A percentile compares a stretch with the other conserved stretches of the same genome.
Conservation (phyloP, 2,888 invertebrate species). For the Pheosia gnoma region DNA sequence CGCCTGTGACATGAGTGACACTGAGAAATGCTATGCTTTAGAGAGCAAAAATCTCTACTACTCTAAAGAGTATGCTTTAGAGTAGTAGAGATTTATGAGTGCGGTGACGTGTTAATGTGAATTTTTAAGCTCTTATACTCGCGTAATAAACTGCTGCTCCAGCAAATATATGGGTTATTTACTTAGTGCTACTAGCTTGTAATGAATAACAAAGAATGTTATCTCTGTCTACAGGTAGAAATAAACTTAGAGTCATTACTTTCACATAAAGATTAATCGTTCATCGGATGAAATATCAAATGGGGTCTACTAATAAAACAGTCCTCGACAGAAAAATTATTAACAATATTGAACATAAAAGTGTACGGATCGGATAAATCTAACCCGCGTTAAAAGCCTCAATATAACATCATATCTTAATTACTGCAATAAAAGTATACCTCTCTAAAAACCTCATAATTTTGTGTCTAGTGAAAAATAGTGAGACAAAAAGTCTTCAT, state of each 20-base stretch:
- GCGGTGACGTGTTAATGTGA: neutral
- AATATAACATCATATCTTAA: slow-evolving; percentile 76
- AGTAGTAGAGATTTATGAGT: slow-evolving; percentile 12
- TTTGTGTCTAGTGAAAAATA: slow-evolving; percentile 70
- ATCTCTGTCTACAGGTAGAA: too few species aligned
- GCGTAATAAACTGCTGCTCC: too few species aligned
- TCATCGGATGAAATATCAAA: slow-evolving; percentile 26
- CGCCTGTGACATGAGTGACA: slow-evolving; percentile 52
- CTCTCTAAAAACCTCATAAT: slow-evolving; percentile 72
- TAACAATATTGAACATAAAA: slow-evolving; percentile 47
- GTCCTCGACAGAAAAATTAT: slow-evolving; percentile 41
- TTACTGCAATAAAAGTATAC: slow-evolving; percentile 78
- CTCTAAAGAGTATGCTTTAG: slow-evolving; percentile 36
- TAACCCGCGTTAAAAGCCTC: slow-evolving; percentile 69
- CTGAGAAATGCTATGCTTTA: slow-evolving; percentile 42
- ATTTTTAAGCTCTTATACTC: too few species aligned
- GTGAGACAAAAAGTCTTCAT: slow-evolving; percentile 69
- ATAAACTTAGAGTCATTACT: too few species aligned
- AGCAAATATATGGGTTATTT: too few species aligned
- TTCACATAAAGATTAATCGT: slow-evolving; percentile 6
- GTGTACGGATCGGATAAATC: slow-evolving; percentile 51
- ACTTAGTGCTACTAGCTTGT: too few species aligned
- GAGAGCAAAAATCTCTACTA: too few species aligned
- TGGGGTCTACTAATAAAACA: slow-evolving; percentile 25
- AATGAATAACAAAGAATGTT: too few species aligned